phyloP scores from a whole-genome alignment of 2,113 vertebrate genomes.

The Hoplias malabaricus region DNA sequence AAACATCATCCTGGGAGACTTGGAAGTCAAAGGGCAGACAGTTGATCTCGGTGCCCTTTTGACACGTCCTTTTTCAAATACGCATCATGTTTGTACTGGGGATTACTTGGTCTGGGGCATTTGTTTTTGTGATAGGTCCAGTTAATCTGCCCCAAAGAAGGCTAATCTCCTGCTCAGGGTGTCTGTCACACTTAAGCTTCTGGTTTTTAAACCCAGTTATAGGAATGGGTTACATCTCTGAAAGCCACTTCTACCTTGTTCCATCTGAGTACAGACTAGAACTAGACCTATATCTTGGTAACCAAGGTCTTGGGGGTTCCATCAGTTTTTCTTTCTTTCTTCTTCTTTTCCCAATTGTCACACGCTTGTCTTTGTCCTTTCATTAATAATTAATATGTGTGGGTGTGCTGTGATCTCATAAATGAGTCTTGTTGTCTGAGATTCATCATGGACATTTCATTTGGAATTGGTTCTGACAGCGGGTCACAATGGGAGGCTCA shows the following conservation, averaged over 20 bases:
- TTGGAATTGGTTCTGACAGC: background rate
- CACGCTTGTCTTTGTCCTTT: conserved; percentile 9
- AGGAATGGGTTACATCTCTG: conserved; percentile 13
- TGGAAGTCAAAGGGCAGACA: background rate
- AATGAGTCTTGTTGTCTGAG: background rate
- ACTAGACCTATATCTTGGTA: conserved; percentile 64
- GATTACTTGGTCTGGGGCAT: background rate
- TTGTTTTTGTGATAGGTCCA: background rate
- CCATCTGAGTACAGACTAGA: conserved; percentile 47
- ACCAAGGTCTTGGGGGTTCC: conserved; percentile 61
- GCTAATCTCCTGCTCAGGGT: background rate
- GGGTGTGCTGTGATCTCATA: background rate
- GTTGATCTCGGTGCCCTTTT: background rate
- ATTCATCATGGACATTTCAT: conserved; percentile 23
- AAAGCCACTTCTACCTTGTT: conserved; percentile 49
- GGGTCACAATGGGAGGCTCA: background rate
- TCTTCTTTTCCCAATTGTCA: conserved; percentile 2
- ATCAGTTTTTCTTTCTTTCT: conserved; percentile 43
- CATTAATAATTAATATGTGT: conserved; percentile 25
- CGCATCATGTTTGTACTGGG: background rate
- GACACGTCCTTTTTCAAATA: conserved; percentile 5
- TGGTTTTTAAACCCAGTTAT: background rate
- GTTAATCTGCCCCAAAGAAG: background rate
- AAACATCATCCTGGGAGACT: conserved; percentile 17
- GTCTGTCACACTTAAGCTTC: too few relatives aligned